Evolutionary conservation across 2,113 vertebrate species (phyloP), one percentile per base, ranked within the genome.

Genomic region (Lethenteron camtschaticum): DNA sequence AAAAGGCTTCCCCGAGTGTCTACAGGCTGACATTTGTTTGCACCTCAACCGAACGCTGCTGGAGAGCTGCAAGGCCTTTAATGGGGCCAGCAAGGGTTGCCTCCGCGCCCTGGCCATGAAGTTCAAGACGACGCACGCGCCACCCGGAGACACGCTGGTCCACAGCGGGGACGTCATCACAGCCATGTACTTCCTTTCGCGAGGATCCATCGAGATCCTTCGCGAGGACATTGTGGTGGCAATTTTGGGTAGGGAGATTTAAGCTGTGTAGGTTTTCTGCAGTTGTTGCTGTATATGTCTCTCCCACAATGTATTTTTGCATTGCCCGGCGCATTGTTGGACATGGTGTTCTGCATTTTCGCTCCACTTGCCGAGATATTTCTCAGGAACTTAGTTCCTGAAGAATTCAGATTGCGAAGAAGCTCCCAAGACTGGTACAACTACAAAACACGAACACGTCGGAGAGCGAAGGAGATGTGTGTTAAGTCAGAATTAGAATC

Each of bases 1-100:
- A 76, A 99, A 99, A 76, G 94, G 94, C 14, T 99, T 99, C 76
- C 94, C 94, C 0, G 94, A 99, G 82, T 96, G 92, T 78, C 83
- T 99, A 73, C 94, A 99, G 79, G 94, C 92, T 0, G 94, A 99
- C 75, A 96, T 99, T 81, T 96, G 94, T 77, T 84, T 99, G 68
- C 94, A 99, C 74, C 77, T 99, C 77, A 95, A 99, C 82, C 87
- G 92, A 68, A 86, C 78, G 0, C 81, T 95, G 73, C 82, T 99
- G 57, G 86, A 96, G 78, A 85, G 90, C 82, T 99, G 92, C 78
- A 87, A 84, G 8, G 90, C 90, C 1, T 96, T 99, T 78, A 78
- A 73, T 0, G 92, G 90, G 0, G 92, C 94, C 74, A 92, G 85
- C 81, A 94, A 96, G 56, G 94, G 94, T 71, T 99, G 94, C 75